Evolutionary conservation across 2,797 vertebrate genomes (phyloP).

Genomic region (Trachurus trachurus): DNA sequence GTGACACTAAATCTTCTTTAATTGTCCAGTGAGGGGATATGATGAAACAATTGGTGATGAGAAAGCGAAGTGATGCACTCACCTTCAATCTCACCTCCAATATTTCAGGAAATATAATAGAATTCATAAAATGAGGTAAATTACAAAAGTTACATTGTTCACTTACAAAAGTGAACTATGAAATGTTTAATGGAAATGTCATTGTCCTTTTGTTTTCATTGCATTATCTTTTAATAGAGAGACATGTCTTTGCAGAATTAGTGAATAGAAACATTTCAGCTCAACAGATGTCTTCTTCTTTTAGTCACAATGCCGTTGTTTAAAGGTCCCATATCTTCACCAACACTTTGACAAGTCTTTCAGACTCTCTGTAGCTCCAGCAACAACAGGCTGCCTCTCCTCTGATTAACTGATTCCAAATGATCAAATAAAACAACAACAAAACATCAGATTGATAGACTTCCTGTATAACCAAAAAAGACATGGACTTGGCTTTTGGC

Average conservation of each 20-base stretch:
- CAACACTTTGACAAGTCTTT: too few relatives aligned
- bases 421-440: too few relatives aligned
- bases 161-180: not conserved
- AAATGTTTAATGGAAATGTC: not conserved
- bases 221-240: not conserved
- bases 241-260: not conserved
- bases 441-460: too few relatives aligned
- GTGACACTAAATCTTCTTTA: constrained; percentile 67
- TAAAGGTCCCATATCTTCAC: too few relatives aligned
- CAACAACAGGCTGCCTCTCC: too few relatives aligned
- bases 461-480: too few relatives aligned
- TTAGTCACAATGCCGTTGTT: not conserved
- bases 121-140: too few relatives aligned
- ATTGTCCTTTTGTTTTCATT: not conserved
- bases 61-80: constrained; percentile 22
- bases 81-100: not conserved
- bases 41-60: constrained; percentile 51
- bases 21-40: constrained; percentile 61
- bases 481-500: too few relatives aligned
- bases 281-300: not conserved
- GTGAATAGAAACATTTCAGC: not conserved
- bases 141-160: not conserved
- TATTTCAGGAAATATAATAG: not conserved
- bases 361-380: too few relatives aligned
- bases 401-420: too few relatives aligned